Conservation (phyloP, 2,888 invertebrate species). For the Oxyteleia sp. region DNA sequence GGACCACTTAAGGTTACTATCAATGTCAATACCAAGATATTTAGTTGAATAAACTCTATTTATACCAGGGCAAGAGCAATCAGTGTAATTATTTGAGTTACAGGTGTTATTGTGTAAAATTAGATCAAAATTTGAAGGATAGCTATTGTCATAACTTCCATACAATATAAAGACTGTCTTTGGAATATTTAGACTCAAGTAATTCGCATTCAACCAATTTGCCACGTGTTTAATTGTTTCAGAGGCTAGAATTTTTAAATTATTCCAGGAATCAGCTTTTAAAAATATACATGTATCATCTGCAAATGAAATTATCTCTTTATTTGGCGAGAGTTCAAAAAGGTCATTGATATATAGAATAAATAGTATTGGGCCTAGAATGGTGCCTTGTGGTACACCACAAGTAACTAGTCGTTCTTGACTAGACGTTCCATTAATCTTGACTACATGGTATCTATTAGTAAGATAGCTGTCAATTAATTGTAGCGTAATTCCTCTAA, state of each 20-base stretch:
- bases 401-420: background rate
- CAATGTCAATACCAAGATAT: too few species aligned
- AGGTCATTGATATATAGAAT: constrained; percentile 15
- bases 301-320: background rate
- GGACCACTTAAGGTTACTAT: too few species aligned
- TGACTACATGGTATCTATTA: constrained; percentile 3
- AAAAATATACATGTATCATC: background rate
- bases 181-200: too few species aligned
- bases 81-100: too few species aligned
- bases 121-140: too few species aligned
- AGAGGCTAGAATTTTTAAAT: background rate
- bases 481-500: background rate
- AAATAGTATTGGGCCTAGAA: constrained; percentile 15
- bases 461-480: constrained; percentile 7
- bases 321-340: background rate
- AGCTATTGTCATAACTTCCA: too few species aligned
- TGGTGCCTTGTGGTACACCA: constrained; percentile 19
- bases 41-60: too few species aligned
- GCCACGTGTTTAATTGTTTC: background rate
- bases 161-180: too few species aligned
- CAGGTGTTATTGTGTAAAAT: too few species aligned
- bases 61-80: too few species aligned
- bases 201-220: background rate
- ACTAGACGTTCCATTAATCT: background rate
- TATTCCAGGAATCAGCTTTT: background rate